Conservation (phyloP, 2,113 vertebrate species). For the Tragelaphus buxtoni region DNA sequence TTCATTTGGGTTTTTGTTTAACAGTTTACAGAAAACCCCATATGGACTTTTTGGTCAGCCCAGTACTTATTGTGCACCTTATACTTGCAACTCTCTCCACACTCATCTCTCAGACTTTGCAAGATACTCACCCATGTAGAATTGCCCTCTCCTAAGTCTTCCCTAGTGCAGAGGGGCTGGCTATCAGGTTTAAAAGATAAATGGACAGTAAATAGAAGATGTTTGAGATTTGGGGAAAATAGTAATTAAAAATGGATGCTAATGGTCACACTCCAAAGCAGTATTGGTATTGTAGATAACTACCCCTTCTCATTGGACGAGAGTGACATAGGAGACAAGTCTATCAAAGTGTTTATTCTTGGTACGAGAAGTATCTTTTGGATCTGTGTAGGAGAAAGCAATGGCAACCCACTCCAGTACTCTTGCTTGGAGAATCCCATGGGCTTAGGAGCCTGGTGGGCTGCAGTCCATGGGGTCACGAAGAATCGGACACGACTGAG, state of each 20-base stretch:
- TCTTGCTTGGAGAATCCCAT: too few species aligned
- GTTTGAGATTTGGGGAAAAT: not conserved
- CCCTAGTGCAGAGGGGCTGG: not conserved
- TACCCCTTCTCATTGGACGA: not conserved
- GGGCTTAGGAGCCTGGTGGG: too few species aligned
- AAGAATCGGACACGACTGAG: too few species aligned
- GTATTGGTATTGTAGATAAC: not conserved
- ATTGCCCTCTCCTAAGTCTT: not conserved
- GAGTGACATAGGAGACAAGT: not conserved
- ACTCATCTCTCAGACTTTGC: conserved; percentile 19
- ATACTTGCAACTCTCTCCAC: not conserved
- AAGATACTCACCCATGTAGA: not conserved
- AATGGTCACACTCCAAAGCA: not conserved
- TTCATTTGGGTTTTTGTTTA: not conserved
- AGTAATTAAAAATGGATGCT: not conserved
- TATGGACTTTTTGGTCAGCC: not conserved
- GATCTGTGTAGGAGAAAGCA: not conserved
- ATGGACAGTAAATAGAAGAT: not conserved
- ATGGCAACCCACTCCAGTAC: too few species aligned
- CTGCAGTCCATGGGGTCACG: too few species aligned
- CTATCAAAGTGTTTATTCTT: conserved; percentile 20
- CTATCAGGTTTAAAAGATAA: conserved; percentile 7
- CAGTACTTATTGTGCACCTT: not conserved
- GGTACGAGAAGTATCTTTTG: conserved; percentile 6
- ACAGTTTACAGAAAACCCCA: not conserved